Conservation (phyloP, 2,113 vertebrate species). For the Cheilinus undulatus region DNA sequence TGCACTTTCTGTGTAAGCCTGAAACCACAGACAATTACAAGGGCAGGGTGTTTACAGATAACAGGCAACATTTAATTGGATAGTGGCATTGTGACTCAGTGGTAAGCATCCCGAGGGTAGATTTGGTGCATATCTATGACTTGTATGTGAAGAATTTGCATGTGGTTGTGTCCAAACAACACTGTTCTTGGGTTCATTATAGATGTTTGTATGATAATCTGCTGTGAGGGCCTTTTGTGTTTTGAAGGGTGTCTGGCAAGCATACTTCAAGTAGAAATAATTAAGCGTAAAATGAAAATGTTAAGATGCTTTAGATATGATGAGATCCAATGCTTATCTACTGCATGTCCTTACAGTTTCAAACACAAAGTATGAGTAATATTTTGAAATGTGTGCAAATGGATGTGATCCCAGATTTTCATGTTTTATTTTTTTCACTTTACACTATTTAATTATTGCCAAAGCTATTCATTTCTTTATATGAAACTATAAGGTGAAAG, state of each 20-base stretch:
- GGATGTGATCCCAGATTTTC: too few species aligned
- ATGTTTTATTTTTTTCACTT: too few species aligned
- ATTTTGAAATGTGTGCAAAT: too few species aligned
- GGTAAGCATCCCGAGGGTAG: constrained; percentile 23
- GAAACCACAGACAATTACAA: constrained; percentile 28
- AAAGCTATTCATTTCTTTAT: too few species aligned
- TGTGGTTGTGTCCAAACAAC: constrained; percentile 36
- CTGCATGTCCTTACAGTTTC: background rate
- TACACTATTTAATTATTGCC: too few species aligned
- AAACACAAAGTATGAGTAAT: too few species aligned
- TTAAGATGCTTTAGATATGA: too few species aligned
- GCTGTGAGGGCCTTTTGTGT: too few species aligned
- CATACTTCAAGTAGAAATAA: too few species aligned
- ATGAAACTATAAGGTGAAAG: too few species aligned
- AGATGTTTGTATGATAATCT: constrained; percentile 20
- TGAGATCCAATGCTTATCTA: background rate
- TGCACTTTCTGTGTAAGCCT: constrained; percentile 15
- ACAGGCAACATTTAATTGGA: constrained; percentile 55
- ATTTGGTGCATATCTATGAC: constrained; percentile 47
- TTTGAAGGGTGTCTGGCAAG: too few species aligned
- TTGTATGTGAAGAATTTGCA: constrained; percentile 51
- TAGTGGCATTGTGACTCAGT: constrained; percentile 49
- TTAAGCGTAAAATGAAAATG: background rate
- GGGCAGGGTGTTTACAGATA: constrained; percentile 52
- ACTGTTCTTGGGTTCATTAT: constrained; percentile 12